These are phyloP conservation scores for Philypnodon macrostomus DNA, from an alignment of 2,797 vertebrate genomes.

Conservation along the genomic window DNA sequence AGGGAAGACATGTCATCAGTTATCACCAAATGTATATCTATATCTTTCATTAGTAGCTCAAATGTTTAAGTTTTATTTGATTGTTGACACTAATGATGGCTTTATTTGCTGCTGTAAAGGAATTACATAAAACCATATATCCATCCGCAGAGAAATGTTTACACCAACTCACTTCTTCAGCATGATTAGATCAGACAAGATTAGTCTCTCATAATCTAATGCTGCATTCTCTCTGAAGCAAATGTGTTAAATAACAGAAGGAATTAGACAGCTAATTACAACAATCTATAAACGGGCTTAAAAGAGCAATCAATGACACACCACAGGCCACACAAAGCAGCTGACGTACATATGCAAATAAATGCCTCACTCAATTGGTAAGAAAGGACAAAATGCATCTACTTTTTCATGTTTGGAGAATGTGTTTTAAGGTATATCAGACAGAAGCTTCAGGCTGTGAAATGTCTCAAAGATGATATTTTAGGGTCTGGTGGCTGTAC, in stretches of 20 bases:
- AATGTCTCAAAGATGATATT: not conserved
- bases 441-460: not conserved
- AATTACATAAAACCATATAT: not conserved
- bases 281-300: not conserved
- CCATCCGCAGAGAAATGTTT: slow-evolving; percentile 28
- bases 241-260: not conserved
- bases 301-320: not conserved
- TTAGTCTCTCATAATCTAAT: slow-evolving; percentile 5
- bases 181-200: slow-evolving; percentile 20
- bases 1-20: too few relatives aligned
- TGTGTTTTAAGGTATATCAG: too few relatives aligned
- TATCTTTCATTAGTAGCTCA: too few relatives aligned
- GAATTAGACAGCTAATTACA: not conserved
- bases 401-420: too few relatives aligned
- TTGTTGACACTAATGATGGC: too few relatives aligned
- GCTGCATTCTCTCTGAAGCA: not conserved
- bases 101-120: too few relatives aligned
- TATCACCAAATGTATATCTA: too few relatives aligned
- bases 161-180: slow-evolving; percentile 17
- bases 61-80: too few relatives aligned
- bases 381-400: too few relatives aligned
- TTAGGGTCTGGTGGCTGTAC: not conserved
- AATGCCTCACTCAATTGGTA: too few relatives aligned
- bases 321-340: not conserved
- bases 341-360: not conserved